Percentiles rank a stretch among this genome's conserved stretches.
These are phyloP conservation scores for Cataglyphis albicans DNA, from an alignment of 2,888 invertebrate species.

Conservation along the genomic window DNA sequence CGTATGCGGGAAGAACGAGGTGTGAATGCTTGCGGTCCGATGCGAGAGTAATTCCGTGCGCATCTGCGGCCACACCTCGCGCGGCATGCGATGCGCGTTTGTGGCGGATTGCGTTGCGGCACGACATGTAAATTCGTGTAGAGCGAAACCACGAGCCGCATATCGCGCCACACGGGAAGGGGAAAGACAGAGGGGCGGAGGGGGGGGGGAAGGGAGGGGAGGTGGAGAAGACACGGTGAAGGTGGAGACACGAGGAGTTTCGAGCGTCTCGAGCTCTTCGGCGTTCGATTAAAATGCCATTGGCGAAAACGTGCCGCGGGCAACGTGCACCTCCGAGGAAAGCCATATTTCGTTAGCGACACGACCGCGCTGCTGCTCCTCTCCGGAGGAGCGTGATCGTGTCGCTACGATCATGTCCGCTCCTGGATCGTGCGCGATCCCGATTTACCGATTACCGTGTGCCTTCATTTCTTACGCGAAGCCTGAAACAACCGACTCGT, in stretches of 20 bases:
- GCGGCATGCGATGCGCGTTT: slow-evolving; percentile 66
- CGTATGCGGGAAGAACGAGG: slow-evolving; percentile 4
- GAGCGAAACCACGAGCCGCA: slow-evolving; percentile 55
- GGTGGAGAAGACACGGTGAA: neutral
- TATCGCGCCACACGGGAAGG: neutral
- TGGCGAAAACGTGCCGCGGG: slow-evolving; percentile 59
- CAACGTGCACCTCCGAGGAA: slow-evolving; percentile 28
- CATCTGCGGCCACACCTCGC: slow-evolving; percentile 71
- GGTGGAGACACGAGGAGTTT: slow-evolving; percentile 48
- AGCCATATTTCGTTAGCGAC: slow-evolving; percentile 46
- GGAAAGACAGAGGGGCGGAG: neutral
- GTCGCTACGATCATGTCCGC: slow-evolving; percentile 37
- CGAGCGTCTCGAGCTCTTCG: slow-evolving; percentile 55
- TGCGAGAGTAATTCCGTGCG: slow-evolving; percentile 41
- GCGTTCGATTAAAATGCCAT: slow-evolving; percentile 68
- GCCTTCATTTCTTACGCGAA: slow-evolving; percentile 9
- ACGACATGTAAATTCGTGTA: slow-evolving; percentile 74
- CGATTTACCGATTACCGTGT: slow-evolving; percentile 18
- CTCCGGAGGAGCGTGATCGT: slow-evolving; percentile 39
- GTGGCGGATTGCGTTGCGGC: slow-evolving; percentile 62
- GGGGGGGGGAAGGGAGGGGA: no score
- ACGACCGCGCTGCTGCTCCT: slow-evolving; percentile 23
- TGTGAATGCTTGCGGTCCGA: slow-evolving; percentile 26
- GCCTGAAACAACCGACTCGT: neutral
- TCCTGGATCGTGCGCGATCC: slow-evolving; percentile 42